Evolutionary conservation across 1,140 invertebrate genomes (phyloP), one percentile per base, ranked within the genome.

Genomic region (Lineus longissimus): DNA sequence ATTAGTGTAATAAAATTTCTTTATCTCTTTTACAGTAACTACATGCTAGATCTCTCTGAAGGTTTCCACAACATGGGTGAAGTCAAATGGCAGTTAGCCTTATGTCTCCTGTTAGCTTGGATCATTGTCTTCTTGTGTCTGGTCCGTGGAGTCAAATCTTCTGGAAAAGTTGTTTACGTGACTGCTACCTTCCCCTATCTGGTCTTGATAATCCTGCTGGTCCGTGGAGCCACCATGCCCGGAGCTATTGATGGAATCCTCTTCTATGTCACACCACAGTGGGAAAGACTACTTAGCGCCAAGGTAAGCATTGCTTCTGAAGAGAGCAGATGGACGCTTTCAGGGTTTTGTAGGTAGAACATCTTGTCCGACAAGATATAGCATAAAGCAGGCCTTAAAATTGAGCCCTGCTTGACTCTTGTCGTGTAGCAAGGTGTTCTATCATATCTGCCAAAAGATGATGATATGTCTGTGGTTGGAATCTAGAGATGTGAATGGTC

Each of bases 131-230:
- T 89, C 70, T 82, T 90, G 30, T 90, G 88, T 74, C 83, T 91
- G 27, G 89, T 88, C 75, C 90, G 90, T 84, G 90, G 90, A 25
- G 89, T 91, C 6, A 88, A 90, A 75, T 90, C 88, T 67, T 89
- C 90, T 19, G 90, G 90, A 75, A 92, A 91, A 84, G 87, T 87
- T 23, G 55, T 57, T 13, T 57, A 57, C n/a, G 19, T 68, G 27
- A 68, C 63, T 7, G 63, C 63, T 19, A 56, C 61, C 22, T 68
- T 68, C 41, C 66, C 66, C 9, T 68, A 68, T 51, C 29, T 65
- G 7, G 23, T 68, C 23, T 45, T 68, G 17, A 57, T 55, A 1
- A 65, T 64, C 25, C 43, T 68, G 36, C 55, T 65, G 33, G 56
- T 68, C 25, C 58, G 66, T n/a, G 59, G 64, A 59, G 59, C 55